Evolutionary conservation across 2,888 invertebrate species (phyloP).

Genomic region (Unio pictorum): DNA sequence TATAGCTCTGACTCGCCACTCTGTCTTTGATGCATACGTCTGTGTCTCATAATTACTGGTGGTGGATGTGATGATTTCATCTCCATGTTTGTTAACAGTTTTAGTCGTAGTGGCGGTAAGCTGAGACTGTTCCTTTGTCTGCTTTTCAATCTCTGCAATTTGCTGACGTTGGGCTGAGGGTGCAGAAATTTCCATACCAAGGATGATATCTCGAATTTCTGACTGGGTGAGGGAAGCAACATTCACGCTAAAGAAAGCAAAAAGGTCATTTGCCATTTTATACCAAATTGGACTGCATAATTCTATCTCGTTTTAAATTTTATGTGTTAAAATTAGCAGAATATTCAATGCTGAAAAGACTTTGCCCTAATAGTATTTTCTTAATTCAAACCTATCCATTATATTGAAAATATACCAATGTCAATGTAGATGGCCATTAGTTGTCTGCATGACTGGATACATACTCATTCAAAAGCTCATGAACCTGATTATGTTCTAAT

Average conservation of each 20-base stretch:
- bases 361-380: too few relatives aligned
- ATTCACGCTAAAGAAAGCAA: conserved; percentile 82
- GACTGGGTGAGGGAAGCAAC: conserved; percentile 99
- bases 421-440: too few relatives aligned
- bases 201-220: conserved; percentile 98
- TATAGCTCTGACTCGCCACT: conserved; percentile 97
- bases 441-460: too few relatives aligned
- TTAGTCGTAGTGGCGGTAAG: conserved; percentile 98
- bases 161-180: conserved; percentile 99
- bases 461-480: too few relatives aligned
- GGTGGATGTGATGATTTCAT: conserved; percentile 98
- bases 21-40: conserved; percentile 98
- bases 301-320: too few relatives aligned
- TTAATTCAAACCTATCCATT: too few relatives aligned
- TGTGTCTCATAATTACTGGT: conserved; percentile 98
- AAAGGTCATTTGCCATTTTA: too few relatives aligned
- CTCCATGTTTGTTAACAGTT: conserved; percentile 99
- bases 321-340: too few relatives aligned
- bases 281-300: too few relatives aligned
- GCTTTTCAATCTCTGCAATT: conserved; percentile 99
- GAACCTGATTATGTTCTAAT: too few relatives aligned
- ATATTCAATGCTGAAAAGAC: too few relatives aligned
- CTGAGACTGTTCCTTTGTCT: conserved; percentile 97
- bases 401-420: too few relatives aligned
- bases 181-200: conserved; percentile 99